Percentiles rank a stretch among this genome's conserved stretches.
phyloP scores from a whole-genome alignment of 1,140 invertebrate genomes.

The Eriosoma lanigerum region DNA sequence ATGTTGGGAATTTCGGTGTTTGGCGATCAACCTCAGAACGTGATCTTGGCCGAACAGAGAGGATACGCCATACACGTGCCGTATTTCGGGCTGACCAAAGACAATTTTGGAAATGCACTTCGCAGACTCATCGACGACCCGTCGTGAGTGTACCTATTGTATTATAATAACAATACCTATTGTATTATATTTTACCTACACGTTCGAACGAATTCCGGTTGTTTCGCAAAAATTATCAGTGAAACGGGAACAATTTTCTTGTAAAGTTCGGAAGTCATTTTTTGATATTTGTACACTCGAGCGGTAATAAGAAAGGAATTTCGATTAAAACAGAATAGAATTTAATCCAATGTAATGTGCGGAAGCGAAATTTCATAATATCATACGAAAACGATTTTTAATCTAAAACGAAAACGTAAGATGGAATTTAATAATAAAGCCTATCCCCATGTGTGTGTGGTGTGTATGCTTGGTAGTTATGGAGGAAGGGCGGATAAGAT shows the following conservation, averaged over 20 bases:
- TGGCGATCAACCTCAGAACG: constrained; percentile 59
- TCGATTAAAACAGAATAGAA: constrained; percentile 21
- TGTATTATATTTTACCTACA: too few species aligned
- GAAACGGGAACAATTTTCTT: too few species aligned
- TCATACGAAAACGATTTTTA: constrained; percentile 25
- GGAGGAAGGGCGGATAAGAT: background rate
- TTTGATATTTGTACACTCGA: background rate
- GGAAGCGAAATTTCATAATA: background rate
- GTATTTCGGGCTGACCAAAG: constrained; percentile 1
- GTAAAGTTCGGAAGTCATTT: too few species aligned
- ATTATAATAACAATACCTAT: too few species aligned
- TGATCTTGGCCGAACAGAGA: background rate
- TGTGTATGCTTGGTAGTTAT: background rate
- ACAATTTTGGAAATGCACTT: background rate
- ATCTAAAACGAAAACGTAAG: constrained; percentile 26
- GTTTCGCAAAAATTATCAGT: too few species aligned
- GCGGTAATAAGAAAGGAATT: constrained; percentile 21
- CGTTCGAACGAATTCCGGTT: too few species aligned
- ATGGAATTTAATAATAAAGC: background rate
- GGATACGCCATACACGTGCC: background rate
- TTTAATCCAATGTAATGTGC: background rate
- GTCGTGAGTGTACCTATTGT: background rate
- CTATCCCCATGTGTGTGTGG: background rate
- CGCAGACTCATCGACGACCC: background rate
- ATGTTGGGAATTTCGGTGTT: constrained; percentile 70